Evolutionary conservation across 2,888 invertebrate species (phyloP).

Genomic region (Drosophila imparisetae): DNA sequence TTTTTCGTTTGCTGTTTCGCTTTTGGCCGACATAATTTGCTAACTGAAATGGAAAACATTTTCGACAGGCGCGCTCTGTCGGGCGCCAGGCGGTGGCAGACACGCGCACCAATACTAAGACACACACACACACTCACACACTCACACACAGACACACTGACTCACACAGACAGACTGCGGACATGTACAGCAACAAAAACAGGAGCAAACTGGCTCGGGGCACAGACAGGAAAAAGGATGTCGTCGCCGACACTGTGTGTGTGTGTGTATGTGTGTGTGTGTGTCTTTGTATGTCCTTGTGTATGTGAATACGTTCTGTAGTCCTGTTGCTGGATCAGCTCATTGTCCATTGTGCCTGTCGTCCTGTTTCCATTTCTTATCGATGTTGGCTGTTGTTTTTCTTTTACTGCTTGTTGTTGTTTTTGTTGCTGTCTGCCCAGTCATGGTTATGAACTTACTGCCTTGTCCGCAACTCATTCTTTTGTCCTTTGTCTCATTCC

Average conservation of each 20-base stretch:
- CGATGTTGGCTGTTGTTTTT: slow-evolving; percentile 48
- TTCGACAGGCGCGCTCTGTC: slow-evolving; percentile 69
- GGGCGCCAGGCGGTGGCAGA: slow-evolving; percentile 63
- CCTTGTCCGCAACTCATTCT: slow-evolving; percentile 50
- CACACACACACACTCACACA: slow-evolving; percentile 14
- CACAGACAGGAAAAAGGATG: slow-evolving; percentile 79
- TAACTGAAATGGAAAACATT: slow-evolving; percentile 81
- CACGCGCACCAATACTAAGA: slow-evolving; percentile 78
- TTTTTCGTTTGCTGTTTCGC: slow-evolving; percentile 24
- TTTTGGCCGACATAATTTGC: slow-evolving; percentile 81
- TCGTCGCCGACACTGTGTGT: slow-evolving; percentile 57
- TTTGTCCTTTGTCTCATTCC: slow-evolving; percentile 31
- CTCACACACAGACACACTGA: slow-evolving; percentile 28
- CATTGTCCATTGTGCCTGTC: slow-evolving; percentile 69
- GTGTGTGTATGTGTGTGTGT: not conserved
- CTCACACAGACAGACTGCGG: slow-evolving; percentile 35
- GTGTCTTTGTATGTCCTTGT: slow-evolving; percentile 6
- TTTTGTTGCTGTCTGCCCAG: slow-evolving; percentile 20
- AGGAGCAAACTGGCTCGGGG: slow-evolving; percentile 3
- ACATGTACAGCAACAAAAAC: not conserved
- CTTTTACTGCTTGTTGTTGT: not conserved
- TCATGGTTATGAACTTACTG: slow-evolving; percentile 52
- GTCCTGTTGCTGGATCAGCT: slow-evolving; percentile 60
- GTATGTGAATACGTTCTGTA: slow-evolving; percentile 21
- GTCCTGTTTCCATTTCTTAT: slow-evolving; percentile 63